Percentiles rank a stretch among this genome's conserved stretches.
phyloP scores from a whole-genome alignment of 2,888 invertebrate species.

The Ctena decussata region DNA sequence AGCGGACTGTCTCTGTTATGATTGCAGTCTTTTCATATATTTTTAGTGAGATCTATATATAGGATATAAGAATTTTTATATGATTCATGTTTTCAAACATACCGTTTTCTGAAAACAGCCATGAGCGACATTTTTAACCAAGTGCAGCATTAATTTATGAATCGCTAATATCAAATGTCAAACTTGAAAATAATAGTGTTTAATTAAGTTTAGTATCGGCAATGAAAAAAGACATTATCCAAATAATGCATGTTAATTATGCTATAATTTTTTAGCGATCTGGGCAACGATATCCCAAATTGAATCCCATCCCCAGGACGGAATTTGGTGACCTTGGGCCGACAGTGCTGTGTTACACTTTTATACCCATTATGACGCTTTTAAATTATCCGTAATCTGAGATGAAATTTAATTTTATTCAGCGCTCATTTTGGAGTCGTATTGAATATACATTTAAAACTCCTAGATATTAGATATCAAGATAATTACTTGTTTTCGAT shows the following conservation, averaged over 20 bases:
- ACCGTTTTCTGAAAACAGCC: too few species aligned
- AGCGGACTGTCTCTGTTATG: too few species aligned
- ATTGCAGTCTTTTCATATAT: too few species aligned
- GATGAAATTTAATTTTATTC: constrained; percentile 51
- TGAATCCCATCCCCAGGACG: constrained; percentile 32
- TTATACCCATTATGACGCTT: constrained; percentile 49
- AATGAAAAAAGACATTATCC: background rate
- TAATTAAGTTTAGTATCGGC: background rate
- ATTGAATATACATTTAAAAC: constrained; percentile 12
- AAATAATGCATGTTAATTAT: background rate
- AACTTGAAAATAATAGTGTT: background rate
- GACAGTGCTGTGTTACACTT: constrained; percentile 33
- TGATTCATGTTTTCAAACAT: too few species aligned
- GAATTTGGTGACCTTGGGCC: constrained; percentile 43
- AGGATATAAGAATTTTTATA: too few species aligned
- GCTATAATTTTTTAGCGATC: background rate
- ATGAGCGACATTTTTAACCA: too few species aligned
- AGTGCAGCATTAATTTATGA: too few species aligned
- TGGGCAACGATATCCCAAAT: constrained; percentile 20
- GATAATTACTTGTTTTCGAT: background rate
- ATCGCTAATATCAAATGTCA: background rate
- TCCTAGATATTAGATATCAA: background rate
- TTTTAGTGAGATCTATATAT: too few species aligned
- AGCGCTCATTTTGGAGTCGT: background rate
- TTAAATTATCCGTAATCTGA: constrained; percentile 51